Evolutionary conservation across 1,140 invertebrate genomes (phyloP).

Genomic region (Ptiloglossa arizonensis): DNA sequence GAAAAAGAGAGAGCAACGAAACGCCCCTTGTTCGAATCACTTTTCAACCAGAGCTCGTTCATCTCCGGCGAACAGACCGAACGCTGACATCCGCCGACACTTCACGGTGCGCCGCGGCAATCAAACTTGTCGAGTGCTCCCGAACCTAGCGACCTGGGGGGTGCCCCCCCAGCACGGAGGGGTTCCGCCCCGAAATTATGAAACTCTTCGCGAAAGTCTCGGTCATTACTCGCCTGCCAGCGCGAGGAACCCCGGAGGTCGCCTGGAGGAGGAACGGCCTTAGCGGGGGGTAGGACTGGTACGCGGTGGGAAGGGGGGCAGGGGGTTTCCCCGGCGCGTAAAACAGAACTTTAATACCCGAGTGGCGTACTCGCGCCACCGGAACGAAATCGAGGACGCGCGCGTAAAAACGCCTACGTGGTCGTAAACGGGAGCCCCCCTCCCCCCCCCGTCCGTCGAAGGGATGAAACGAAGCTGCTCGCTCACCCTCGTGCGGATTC

Average conservation of each 20-base stretch:
- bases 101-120: conserved; percentile 54
- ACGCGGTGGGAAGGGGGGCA: no score
- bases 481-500: conserved; percentile 13
- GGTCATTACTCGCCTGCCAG: conserved; percentile 52
- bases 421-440: conserved; percentile 45
- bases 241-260: background rate
- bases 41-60: conserved; percentile 46
- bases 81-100: conserved; percentile 50
- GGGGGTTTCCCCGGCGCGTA: conserved; percentile 46
- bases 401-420: conserved; percentile 63
- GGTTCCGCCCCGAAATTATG: conserved; percentile 59
- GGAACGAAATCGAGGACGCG: conserved; percentile 41
- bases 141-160: background rate
- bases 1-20: background rate
- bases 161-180: background rate
- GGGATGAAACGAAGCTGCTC: conserved; percentile 24
- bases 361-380: conserved; percentile 27
- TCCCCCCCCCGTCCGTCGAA: no score
- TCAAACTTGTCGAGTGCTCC: conserved; percentile 59
- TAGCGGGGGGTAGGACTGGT: no score
- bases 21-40: conserved; percentile 36
- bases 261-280: background rate
- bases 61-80: conserved; percentile 19
- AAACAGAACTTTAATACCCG: conserved; percentile 67
- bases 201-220: conserved; percentile 53